phyloP scores from a whole-genome alignment of 2,797 vertebrate species.

The Sebastes glaucus region DNA sequence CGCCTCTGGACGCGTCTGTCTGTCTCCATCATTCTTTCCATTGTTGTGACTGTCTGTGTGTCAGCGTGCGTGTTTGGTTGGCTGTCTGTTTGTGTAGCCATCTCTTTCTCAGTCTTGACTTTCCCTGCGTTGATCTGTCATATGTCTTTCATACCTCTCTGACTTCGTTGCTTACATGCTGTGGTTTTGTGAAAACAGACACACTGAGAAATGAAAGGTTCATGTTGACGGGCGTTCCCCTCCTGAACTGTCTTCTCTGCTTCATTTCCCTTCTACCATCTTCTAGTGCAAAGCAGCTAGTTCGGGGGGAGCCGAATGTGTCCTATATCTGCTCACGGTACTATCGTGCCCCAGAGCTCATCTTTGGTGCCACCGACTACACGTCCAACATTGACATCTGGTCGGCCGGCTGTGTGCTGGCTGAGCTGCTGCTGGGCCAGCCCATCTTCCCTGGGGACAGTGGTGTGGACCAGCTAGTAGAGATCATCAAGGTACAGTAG shows the following conservation, averaged over 20 bases:
- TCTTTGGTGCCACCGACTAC: conserved; percentile 96
- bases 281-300: conserved; percentile 91
- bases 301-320: conserved; percentile 93
- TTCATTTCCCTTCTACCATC: neutral
- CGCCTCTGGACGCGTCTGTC: neutral
- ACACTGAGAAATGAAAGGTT: neutral
- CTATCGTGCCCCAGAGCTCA: conserved; percentile 95
- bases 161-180: neutral
- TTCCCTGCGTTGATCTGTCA: conserved; percentile 4
- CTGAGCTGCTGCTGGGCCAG: conserved; percentile 92
- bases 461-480: conserved; percentile 95
- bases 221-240: neutral
- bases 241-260: conserved; percentile 1
- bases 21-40: neutral
- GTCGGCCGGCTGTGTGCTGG: conserved; percentile 95
- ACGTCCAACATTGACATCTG: conserved; percentile 96
- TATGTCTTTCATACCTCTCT: neutral
- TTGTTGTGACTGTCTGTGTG: neutral
- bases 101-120: conserved; percentile 18
- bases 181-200: neutral
- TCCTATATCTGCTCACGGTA: conserved; percentile 98
- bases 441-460: conserved; percentile 96
- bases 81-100: conserved; percentile 4
- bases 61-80: conserved; percentile 4
- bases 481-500: conserved; percentile 91